Evolutionary conservation across 2,113 vertebrate species (phyloP), one percentile per base, ranked within the genome.

Genomic region (Xiphias gladius): DNA sequence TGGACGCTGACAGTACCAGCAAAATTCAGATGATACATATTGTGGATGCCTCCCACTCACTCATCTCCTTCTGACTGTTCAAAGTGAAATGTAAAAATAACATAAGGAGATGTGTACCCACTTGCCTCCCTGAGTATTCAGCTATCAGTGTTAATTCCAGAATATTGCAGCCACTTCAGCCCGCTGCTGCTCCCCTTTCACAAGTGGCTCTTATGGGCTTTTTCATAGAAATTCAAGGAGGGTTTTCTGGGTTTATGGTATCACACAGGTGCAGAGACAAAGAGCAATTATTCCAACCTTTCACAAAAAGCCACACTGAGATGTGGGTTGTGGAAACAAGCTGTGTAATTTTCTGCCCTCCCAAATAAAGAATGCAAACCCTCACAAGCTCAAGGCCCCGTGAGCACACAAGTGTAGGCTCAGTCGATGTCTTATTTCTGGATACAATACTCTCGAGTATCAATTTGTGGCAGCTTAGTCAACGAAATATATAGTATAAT

Each of bases 71-170:
- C 65, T 89, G 82, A 89, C 83, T 83, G 90, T 84, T 85, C 35
- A 39, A 85, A 82, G 81, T 79, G 55, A 78, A 86, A 90, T 82
- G 79, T 90, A 92, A 91, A 93, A 94, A 94, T 93, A 94, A 90
- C 85, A 92, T 69, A 73, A 92, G 88, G 88, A 89, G 82, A 88
- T 92, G 88, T 87, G 90, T 88, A 79, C 90, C 91, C 91, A 90
- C 91, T 87, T 88, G 88, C 63, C 81, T 84, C 82, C 80, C 74
- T 65, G 88, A 91, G 91, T 84, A 83, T 86, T 76, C 79, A 64
- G 75, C 81, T 83, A 90, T 88, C 83, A 80, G 66, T 62, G 66
- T 84, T 93, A 87, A 92, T 91, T 90, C 73, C 72, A 79, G 85
- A 92, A 86, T 92, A 91, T 80, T 89, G 88, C 84, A 86, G 89